Conservation (phyloP, 2,113 vertebrate species). For the Scophthalmus maximus region DNA sequence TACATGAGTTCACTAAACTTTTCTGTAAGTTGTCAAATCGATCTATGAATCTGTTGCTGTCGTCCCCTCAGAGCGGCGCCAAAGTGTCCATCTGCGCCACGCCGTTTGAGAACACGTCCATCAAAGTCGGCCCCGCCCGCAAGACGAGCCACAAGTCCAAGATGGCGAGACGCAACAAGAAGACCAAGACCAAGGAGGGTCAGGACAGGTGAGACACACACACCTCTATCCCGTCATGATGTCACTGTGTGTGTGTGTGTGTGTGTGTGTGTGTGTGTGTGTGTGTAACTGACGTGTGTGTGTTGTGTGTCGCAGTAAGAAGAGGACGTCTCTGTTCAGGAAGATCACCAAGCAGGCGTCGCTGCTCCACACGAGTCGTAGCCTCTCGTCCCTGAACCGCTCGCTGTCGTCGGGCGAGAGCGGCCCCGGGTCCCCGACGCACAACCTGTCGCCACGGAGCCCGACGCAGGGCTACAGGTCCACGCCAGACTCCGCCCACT, state of each 20-base stretch:
- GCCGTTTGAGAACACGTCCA: slow-evolving; percentile 96
- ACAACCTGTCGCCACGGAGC: slow-evolving; percentile 93
- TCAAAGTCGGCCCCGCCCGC: slow-evolving; percentile 95
- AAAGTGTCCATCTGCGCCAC: slow-evolving; percentile 96
- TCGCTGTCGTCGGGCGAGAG: slow-evolving; percentile 97
- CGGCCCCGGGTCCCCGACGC: slow-evolving; percentile 93
- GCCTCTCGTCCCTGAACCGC: slow-evolving; percentile 94
- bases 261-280: too few species aligned
- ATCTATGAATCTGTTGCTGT: too few species aligned
- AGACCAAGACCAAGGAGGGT: slow-evolving; percentile 91
- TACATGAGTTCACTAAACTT: too few species aligned
- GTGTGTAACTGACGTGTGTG: neutral
- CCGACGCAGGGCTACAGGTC: slow-evolving; percentile 93
- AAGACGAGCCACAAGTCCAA: slow-evolving; percentile 92
- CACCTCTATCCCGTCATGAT: neutral
- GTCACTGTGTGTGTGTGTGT: too few species aligned
- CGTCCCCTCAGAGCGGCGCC: slow-evolving; percentile 87
- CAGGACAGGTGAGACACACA: slow-evolving; percentile 88
- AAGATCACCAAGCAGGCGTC: slow-evolving; percentile 96
- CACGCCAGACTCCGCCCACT: slow-evolving; percentile 90
- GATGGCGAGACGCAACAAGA: slow-evolving; percentile 96
- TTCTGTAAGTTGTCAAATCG: too few species aligned
- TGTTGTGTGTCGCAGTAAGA: slow-evolving; percentile 82
- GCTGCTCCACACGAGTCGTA: slow-evolving; percentile 94
- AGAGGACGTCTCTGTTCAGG: slow-evolving; percentile 92